Evolutionary conservation across 2,888 invertebrate species (phyloP).

Genomic region (Tortrix viridana): DNA sequence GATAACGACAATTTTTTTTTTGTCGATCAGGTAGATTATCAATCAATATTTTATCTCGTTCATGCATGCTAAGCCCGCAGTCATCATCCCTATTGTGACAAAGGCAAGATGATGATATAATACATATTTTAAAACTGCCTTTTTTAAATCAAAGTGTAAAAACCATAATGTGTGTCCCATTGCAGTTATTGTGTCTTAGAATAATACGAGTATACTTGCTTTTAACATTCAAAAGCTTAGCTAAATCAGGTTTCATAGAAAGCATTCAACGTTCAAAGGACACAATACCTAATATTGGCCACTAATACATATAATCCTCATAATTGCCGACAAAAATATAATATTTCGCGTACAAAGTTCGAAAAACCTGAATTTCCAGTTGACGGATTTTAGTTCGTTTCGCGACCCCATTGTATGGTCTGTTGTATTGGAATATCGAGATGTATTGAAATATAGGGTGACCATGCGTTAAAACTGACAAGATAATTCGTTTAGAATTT

Average conservation of each 20-base stretch:
- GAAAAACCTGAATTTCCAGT: slow-evolving; percentile 47
- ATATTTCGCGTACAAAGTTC: slow-evolving; percentile 33
- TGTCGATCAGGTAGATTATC: too few species aligned
- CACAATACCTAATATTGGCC: slow-evolving; percentile 1
- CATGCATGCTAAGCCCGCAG: too few species aligned
- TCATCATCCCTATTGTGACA: too few species aligned
- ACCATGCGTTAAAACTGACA: neutral
- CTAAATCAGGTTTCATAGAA: slow-evolving; percentile 2
- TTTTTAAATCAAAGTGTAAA: too few species aligned
- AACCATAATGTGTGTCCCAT: too few species aligned
- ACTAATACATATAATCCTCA: slow-evolving; percentile 39
- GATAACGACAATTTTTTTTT: too few species aligned
- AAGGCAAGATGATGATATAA: too few species aligned
- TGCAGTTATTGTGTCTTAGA: too few species aligned
- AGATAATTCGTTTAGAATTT: too few species aligned
- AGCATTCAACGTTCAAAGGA: neutral
- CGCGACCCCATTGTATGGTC: slow-evolving; percentile 14
- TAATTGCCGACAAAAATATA: slow-evolving; percentile 34
- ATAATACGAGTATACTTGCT: neutral
- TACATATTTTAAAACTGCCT: too few species aligned
- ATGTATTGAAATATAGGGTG: slow-evolving; percentile 30
- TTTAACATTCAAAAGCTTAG: neutral
- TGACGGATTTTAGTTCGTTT: slow-evolving; percentile 42
- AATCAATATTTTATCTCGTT: too few species aligned
- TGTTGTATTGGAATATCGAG: slow-evolving; percentile 41